Conservation (phyloP, 2,113 vertebrate species). For the Phyllostomus discolor region DNA sequence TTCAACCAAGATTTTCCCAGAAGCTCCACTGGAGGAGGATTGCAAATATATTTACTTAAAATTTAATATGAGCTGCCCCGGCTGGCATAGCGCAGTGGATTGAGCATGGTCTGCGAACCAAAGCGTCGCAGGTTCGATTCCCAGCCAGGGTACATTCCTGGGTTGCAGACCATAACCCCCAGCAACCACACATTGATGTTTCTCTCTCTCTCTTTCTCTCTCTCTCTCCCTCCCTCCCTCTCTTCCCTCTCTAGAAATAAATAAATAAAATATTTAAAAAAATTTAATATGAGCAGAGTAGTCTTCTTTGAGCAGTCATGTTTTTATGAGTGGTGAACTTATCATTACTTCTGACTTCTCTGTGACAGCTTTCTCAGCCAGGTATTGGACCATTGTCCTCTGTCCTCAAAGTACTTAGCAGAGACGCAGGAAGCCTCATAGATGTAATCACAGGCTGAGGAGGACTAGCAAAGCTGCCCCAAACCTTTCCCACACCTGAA, state of each 20-base stretch:
- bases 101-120: no score
- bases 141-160: no score
- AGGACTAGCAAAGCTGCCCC: background rate
- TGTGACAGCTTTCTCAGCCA: background rate
- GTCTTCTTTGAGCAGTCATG: background rate
- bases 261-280: background rate
- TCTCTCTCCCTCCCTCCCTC: no score
- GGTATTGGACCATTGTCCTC: background rate
- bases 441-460: background rate
- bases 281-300: background rate
- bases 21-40: background rate
- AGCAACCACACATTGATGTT: no score
- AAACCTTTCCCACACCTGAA: background rate
- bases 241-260: no score
- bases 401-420: background rate
- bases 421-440: background rate
- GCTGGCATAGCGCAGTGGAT: no score
- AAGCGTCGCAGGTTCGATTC: no score
- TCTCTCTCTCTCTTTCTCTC: no score
- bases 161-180: no score
- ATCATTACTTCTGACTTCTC: background rate
- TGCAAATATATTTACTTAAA: constrained; percentile 7
- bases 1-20: background rate
- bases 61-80: background rate
- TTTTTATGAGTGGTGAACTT: background rate